Conservation (phyloP, 2,113 vertebrate species). For the Burhinus oedicnemus region DNA sequence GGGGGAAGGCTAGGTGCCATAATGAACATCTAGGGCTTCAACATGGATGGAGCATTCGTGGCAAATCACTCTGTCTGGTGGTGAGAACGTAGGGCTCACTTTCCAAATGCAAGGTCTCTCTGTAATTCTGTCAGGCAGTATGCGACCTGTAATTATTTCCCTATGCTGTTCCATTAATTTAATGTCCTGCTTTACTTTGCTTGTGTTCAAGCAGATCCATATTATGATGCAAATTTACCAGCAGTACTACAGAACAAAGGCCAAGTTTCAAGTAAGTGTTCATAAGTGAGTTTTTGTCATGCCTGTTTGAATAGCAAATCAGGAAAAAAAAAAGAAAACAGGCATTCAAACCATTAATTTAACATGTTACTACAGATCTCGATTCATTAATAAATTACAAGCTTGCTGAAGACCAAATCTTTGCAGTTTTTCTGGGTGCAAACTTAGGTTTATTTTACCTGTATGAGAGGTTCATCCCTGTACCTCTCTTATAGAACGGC, state of each 20-base stretch:
- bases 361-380: not conserved
- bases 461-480: not conserved
- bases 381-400: not conserved
- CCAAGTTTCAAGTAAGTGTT: not conserved
- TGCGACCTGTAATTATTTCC: constrained; percentile 14
- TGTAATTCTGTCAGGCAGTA: not conserved
- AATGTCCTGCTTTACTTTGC: not conserved
- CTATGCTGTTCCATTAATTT: not conserved
- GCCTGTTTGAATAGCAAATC: not conserved
- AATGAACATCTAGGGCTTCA: not conserved
- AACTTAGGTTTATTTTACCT: not conserved
- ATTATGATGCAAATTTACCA: not conserved
- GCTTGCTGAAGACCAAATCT: not conserved
- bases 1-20: not conserved
- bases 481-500: not conserved
- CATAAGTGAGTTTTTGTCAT: not conserved
- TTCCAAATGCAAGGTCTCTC: not conserved
- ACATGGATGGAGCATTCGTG: fast-evolving
- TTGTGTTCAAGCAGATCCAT: not conserved
- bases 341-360: not conserved
- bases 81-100: not conserved
- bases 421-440: not conserved
- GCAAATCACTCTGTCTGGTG: not conserved
- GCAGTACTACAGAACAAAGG: not conserved
- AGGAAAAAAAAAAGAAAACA: not conserved